Evolutionary conservation across 2,888 invertebrate genomes (phyloP), one percentile per base, ranked within the genome.

Genomic region (Galerucella calmariensis): DNA sequence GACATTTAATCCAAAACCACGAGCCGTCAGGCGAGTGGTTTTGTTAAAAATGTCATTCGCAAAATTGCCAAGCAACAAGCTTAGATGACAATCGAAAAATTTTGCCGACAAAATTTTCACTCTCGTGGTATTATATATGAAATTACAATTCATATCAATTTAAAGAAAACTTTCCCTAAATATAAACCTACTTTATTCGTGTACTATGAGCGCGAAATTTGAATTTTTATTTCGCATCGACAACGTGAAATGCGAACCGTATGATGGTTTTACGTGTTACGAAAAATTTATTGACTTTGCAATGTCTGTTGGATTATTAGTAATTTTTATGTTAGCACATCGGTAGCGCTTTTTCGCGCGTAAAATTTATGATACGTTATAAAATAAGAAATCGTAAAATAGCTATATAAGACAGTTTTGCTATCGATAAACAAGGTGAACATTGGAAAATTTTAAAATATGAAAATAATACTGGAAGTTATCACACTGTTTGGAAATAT

Each of bases 241-340:
- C 14, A 61, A 8, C 2, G n/a, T 61, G 4, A 61, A 35, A 35
- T 1, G 11, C 4, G 20, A 59, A 59, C 56, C 0, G 16, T 59
- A 59, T 59, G 2, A 20, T 12, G 6, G 14, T 58, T 20, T 58
- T 20, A 14, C 6, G 35, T 12, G 12, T 12, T 12, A 61, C n/a
- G 35, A 35, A n/a, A 59, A 61, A 27, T 61, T 61, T 61, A 61
- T 61, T 10, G 61, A 61, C 61, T n/a, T 61, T 9, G n/a, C n/a
- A 35, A 9, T 41, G 14, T 61, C 24, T 27, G 59, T 59, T 14
- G 14, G 14, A 16, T 35, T 61, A 35, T 35, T 61, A n/a, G 27
- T 61, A 61, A 61, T 35, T 35, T 61, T 61, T 35, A 61, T 61
- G 27, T 27, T 6, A 0, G 59, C 59, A 59, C 53, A n/a, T 20